These are phyloP conservation scores for Bombyx mori DNA, from an alignment of 1,140 invertebrate genomes.

Conservation along the genomic window ASM3026992v2 NC_085115.1:642501-643000, in stretches of 20 bases:
- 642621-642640: too few species aligned
- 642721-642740: conserved; percentile 7
- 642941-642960: conserved; percentile 4
- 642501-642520: too few species aligned
- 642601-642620: too few species aligned
- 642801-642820: conserved; percentile 1
- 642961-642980: too few species aligned
- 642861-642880: conserved; percentile 21
- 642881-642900: conserved; percentile 15
- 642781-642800: conserved; percentile 1
- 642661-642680: too few species aligned
- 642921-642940: conserved; percentile 33
- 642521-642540: too few species aligned
- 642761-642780: conserved; percentile 9
- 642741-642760: neutral
- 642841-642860: conserved; percentile 8
- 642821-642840: conserved; percentile 5
- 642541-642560: too few species aligned
- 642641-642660: too few species aligned
- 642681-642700: conserved; percentile 18
- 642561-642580: too few species aligned
- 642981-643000: too few species aligned
- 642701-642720: conserved; percentile 26
- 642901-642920: conserved; percentile 23
- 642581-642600: too few species aligned